Evolutionary conservation across 1,140 invertebrate genomes (phyloP).

Genomic region (Drosophila yakuba): DNA sequence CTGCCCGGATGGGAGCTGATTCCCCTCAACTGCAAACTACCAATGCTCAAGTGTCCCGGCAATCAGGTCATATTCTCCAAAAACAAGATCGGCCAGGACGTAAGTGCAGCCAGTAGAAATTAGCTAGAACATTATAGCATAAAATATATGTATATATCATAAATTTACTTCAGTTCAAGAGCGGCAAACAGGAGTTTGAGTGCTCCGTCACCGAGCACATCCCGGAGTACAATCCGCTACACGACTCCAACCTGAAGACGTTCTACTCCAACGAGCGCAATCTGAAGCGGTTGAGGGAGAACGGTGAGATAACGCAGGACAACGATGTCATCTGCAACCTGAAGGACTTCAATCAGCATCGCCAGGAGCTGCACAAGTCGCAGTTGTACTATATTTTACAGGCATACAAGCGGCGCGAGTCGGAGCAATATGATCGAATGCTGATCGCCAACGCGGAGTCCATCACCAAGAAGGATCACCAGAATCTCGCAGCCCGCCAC

Average conservation of each 20-base stretch:
- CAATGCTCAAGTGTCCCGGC: slow-evolving; percentile 79
- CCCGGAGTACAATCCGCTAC: slow-evolving; percentile 78
- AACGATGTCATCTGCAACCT: slow-evolving; percentile 83
- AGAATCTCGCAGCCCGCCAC: slow-evolving; percentile 52
- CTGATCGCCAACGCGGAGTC: slow-evolving; percentile 72
- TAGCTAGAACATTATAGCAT: not conserved
- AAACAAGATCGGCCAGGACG: slow-evolving; percentile 77
- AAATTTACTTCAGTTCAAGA: slow-evolving; percentile 52
- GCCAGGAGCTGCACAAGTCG: slow-evolving; percentile 80
- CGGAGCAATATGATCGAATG: slow-evolving; percentile 70
- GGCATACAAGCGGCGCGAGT: slow-evolving; percentile 66
- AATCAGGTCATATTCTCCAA: slow-evolving; percentile 82
- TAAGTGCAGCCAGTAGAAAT: slow-evolving; percentile 24
- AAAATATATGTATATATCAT: not conserved
- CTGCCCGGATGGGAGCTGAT: slow-evolving; percentile 80
- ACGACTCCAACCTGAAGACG: slow-evolving; percentile 77
- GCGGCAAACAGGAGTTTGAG: slow-evolving; percentile 73
- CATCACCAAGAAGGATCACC: slow-evolving; percentile 70
- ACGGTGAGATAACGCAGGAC: slow-evolving; percentile 73
- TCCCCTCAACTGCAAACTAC: slow-evolving; percentile 75
- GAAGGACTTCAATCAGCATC: slow-evolving; percentile 81
- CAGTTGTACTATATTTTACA: slow-evolving; percentile 77
- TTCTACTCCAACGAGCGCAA: slow-evolving; percentile 77
- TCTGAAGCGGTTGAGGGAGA: slow-evolving; percentile 71
- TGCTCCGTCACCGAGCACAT: slow-evolving; percentile 54